Conservation (phyloP, 2,888 invertebrate species). For the Cheiracanthium punctorium region DNA sequence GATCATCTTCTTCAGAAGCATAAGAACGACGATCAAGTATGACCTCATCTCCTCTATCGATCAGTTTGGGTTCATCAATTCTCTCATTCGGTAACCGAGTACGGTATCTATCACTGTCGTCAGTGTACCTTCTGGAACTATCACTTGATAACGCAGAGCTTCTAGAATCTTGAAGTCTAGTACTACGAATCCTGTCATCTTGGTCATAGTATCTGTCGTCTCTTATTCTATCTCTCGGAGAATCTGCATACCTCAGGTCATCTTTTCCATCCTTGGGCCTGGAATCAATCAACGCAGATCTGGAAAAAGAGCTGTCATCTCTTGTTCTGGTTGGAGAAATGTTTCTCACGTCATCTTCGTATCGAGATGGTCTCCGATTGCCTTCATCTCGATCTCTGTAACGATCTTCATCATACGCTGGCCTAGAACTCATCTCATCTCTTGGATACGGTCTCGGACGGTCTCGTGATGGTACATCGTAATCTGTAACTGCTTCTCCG, state of each 20-base stretch:
- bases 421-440: not conserved
- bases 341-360: constrained; percentile 15
- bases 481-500: not conserved
- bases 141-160: not conserved
- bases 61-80: not conserved
- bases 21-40: constrained; percentile 35
- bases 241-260: not conserved
- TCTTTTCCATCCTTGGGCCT: not conserved
- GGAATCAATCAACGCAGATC: not conserved
- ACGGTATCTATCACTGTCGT: constrained; percentile 1
- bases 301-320: not conserved
- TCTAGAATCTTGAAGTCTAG: not conserved
- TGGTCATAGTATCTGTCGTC: constrained; percentile 12
- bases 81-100: not conserved
- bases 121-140: not conserved
- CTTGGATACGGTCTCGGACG: not conserved
- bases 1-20: constrained; percentile 21
- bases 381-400: constrained; percentile 13
- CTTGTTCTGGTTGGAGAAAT: constrained; percentile 39
- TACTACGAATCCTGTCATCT: not conserved
- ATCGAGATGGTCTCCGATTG: not conserved
- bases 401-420: constrained; percentile 9
- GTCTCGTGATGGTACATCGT: not conserved
- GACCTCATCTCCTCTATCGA: not conserved
- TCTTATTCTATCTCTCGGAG: not conserved